Base-by-base conservation (phyloP, 2,113 vertebrate species). In the Aptenodytes forsteri region DNA sequence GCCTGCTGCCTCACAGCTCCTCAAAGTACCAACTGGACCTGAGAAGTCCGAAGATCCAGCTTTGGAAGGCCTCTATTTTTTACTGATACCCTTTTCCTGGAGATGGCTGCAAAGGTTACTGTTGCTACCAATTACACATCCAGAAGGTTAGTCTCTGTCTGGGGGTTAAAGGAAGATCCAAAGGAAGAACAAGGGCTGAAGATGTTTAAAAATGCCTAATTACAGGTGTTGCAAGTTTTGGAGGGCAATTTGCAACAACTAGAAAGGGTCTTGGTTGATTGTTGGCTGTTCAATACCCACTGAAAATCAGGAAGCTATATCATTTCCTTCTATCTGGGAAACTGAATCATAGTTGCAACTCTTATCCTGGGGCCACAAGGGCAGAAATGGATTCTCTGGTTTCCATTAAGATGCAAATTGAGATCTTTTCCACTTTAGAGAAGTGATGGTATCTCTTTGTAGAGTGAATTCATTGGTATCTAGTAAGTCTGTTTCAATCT, bases 341-440 rank as follows among this genome's bases (percentile, higher is more conserved):
- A 83, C 70, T 12, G 46, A 94, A 81, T 82, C 54, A 22, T 46
- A 56, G 66, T 58, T 94, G 49, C 83, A 79, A 46, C 38, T 89
- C 73, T 82, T 94, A 87, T 90, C 95, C 94, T 10, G 49, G 66
- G 84, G 91, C 84, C 76, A 47, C 27, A 58, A 73, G 91, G 87
- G 87, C 78, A 92, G 81, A 96, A 96, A 93, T 76, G 91, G 72
- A 94, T 96, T 95, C 92, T 97, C 70, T 91, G 78, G 54, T 90
- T 97, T 96, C 95, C 87, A 96, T 96, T 97, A 96, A 94, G 93
- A 97, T 93, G 95, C 95, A 96, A 96, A 97, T 96, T 93, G 79
- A 89, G 85, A 95, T 93, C 56, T 95, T 95, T 95, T 95, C 87
- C 90, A 83, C 88, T 97, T 96, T 91, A 95, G 30, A 91, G 46